Conservation (phyloP, 2,797 vertebrate species). For the Pristis pectinata region DNA sequence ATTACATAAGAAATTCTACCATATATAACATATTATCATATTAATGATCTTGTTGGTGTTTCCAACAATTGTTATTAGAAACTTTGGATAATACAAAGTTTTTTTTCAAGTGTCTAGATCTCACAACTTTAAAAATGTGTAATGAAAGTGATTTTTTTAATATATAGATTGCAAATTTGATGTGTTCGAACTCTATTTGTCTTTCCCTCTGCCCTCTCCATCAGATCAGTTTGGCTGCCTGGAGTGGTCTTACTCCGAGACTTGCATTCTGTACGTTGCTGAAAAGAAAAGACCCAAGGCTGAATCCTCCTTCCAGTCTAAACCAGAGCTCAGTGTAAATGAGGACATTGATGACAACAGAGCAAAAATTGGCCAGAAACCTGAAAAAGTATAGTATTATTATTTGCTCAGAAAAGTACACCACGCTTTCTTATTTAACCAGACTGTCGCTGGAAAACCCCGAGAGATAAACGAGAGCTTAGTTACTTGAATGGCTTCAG, state of each 20-base stretch:
- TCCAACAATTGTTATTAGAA: neutral
- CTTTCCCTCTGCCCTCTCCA: neutral
- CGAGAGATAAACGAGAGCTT: neutral
- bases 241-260: constrained; percentile 95
- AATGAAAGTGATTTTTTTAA: neutral
- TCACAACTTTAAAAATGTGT: neutral
- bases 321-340: neutral
- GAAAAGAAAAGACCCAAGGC: constrained; percentile 86
- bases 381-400: constrained; percentile 43
- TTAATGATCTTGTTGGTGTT: neutral
- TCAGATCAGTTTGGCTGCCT: constrained; percentile 89
- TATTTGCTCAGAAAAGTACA: neutral
- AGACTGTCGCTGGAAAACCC: neutral
- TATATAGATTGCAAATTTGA: neutral
- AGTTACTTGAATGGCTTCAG: neutral
- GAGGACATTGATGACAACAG: no score
- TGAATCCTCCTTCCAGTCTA: constrained; percentile 79
- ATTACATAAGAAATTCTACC: neutral
- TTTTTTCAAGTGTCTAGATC: neutral
- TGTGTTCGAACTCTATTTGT: neutral
- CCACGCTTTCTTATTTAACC: neutral
- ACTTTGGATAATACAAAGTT: neutral
- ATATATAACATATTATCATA: neutral
- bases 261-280: constrained; percentile 90
- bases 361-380: constrained; percentile 58